Percentiles rank a stretch among this genome's conserved stretches.
Evolutionary conservation across 92 coral and sea anemone genomes (phyloP).

Genomic region (Palythoa caribaeorum): DNA sequence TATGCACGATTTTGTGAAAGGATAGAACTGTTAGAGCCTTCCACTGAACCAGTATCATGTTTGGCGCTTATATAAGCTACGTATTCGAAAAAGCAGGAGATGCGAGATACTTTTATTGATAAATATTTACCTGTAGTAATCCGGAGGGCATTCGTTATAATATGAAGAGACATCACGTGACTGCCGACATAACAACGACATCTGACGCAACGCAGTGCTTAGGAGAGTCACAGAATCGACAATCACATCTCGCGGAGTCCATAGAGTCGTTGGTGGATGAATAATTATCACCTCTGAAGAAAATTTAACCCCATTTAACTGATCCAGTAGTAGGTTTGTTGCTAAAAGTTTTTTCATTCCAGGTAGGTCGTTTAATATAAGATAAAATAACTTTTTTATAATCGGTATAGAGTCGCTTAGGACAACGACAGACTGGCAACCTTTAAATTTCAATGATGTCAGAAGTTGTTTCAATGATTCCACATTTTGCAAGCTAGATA

Average conservation of each 20-base stretch:
- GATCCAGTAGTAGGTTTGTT: constrained; percentile 31
- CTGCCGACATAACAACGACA: constrained; percentile 36
- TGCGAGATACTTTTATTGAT: not conserved
- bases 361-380: not conserved
- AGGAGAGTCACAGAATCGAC: constrained; percentile 58
- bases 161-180: not conserved
- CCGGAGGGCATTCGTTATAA: not conserved
- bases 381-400: not conserved
- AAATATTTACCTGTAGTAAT: constrained; percentile 3
- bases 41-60: too few relatives aligned
- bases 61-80: too few relatives aligned
- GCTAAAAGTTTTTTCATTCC: constrained; percentile 7
- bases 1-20: too few relatives aligned
- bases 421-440: constrained; percentile 19
- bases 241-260: constrained; percentile 46
- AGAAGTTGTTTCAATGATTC: not conserved
- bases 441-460: not conserved
- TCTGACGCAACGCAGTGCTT: not conserved
- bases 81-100: not conserved
- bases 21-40: too few relatives aligned
- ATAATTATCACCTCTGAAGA: constrained; percentile 48
- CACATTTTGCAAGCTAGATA: not conserved
- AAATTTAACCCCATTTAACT: constrained; percentile 16
- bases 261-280: constrained; percentile 48
- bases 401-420: constrained; percentile 19